phyloP scores from a whole-genome alignment of 2,888 invertebrate genomes.

The Cephalotes varians region DNA sequence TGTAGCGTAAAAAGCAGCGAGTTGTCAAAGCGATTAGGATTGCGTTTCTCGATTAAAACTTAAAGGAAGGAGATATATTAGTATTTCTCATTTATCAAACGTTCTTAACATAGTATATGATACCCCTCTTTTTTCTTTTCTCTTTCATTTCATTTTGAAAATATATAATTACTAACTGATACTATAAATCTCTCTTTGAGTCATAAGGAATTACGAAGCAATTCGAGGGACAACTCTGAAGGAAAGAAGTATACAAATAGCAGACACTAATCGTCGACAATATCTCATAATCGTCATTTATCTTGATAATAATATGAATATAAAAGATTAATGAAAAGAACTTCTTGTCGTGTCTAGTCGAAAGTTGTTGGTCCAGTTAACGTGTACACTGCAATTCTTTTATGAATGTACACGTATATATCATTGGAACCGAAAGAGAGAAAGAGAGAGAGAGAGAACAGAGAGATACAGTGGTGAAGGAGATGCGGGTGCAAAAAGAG shows the following conservation, averaged over 20 bases:
- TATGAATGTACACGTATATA: neutral
- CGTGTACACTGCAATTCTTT: neutral
- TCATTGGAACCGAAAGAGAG: constrained; percentile 1
- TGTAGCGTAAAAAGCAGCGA: constrained; percentile 7
- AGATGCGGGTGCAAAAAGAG: constrained; percentile 60
- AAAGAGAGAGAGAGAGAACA: neutral
- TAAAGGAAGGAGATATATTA: neutral
- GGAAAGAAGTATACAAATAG: neutral
- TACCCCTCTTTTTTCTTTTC: neutral
- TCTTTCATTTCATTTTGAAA: constrained; percentile 7
- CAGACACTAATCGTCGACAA: neutral
- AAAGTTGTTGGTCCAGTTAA: constrained; percentile 21
- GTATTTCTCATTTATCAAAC: constrained; percentile 4
- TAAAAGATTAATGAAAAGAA: neutral
- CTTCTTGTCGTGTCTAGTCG: neutral
- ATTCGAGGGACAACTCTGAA: neutral
- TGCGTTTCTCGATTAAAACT: constrained; percentile 10
- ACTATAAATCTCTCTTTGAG: constrained; percentile 10
- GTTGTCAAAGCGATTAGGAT: constrained; percentile 18
- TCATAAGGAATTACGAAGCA: neutral
- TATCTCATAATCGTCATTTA: no score
- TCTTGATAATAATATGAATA: constrained; percentile 5
- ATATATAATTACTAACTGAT: constrained; percentile 14
- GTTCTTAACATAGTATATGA: neutral
- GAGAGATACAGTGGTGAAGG: constrained; percentile 24